Evolutionary conservation across 2,113 vertebrate species (phyloP).

Genomic region (Coreoperca whiteheadi): DNA sequence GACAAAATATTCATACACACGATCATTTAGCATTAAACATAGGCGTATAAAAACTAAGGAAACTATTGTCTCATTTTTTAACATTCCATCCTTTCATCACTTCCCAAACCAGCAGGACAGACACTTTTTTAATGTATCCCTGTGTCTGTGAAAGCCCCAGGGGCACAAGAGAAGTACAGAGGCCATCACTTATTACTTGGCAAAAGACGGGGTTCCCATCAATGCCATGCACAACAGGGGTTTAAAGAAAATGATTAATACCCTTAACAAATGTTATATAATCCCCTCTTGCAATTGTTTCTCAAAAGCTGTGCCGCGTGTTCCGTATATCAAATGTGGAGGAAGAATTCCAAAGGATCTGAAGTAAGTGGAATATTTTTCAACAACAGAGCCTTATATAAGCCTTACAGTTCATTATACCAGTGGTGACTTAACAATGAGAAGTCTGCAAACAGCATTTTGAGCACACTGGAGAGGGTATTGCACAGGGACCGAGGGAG

Average conservation of each 20-base stretch:
- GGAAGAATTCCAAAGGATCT: slow-evolving; percentile 27
- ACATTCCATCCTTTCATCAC: slow-evolving; percentile 24
- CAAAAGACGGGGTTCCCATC: slow-evolving; percentile 66
- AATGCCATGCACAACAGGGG: slow-evolving; percentile 50
- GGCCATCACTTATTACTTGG: slow-evolving; percentile 68
- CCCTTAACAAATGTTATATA: slow-evolving; percentile 67
- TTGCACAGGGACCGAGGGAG: slow-evolving; percentile 51
- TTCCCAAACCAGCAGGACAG: slow-evolving; percentile 23
- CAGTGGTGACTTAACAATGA: slow-evolving; percentile 57
- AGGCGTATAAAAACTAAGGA: background rate
- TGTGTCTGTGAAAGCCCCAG: slow-evolving; percentile 49
- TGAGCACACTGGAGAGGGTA: slow-evolving; percentile 41
- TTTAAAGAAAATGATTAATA: slow-evolving; percentile 72
- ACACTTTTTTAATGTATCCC: slow-evolving; percentile 49
- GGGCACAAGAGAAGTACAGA: slow-evolving; percentile 49
- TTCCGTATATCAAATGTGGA: slow-evolving; percentile 28
- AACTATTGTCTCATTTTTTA: background rate
- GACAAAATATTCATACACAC: slow-evolving; percentile 7
- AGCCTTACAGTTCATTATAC: slow-evolving; percentile 58
- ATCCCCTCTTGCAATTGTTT: slow-evolving; percentile 58
- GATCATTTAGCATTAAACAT: background rate
- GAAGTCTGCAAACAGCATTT: slow-evolving; percentile 45
- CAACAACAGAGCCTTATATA: slow-evolving; percentile 24
- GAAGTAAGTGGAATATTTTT: slow-evolving; percentile 29
- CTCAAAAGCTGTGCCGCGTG: slow-evolving; percentile 30